phyloP scores from a whole-genome alignment of 2,113 vertebrate species.

The Monarcha castaneiventris region DNA sequence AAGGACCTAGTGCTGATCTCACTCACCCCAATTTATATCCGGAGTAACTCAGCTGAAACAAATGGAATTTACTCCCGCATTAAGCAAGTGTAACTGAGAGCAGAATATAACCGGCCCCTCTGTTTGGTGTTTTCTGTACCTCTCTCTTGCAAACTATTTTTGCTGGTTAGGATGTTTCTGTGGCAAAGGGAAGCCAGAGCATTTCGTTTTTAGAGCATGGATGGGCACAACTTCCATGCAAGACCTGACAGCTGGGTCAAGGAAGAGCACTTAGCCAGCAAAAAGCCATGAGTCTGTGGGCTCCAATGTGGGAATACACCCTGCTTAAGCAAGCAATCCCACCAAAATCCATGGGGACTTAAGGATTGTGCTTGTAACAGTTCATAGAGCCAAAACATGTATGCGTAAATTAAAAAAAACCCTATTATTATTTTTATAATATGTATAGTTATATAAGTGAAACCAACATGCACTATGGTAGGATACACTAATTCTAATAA shows the following conservation, averaged over 20 bases:
- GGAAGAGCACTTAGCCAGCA: neutral
- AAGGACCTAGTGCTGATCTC: constrained; percentile 28
- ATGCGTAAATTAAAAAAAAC: neutral
- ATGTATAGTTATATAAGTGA: neutral
- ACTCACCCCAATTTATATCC: constrained; percentile 2
- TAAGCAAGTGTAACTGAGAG: neutral
- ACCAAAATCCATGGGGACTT: neutral
- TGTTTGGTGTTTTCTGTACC: constrained; percentile 29
- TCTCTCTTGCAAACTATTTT: constrained; percentile 41
- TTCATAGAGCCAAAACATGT: neutral
- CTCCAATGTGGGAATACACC: rapidly evolving
- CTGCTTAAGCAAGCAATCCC: neutral
- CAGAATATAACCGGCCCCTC: constrained; percentile 10
- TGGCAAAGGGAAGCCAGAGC: neutral
- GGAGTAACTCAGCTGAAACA: constrained; percentile 7
- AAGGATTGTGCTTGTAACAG: neutral
- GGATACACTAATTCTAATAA: neutral
- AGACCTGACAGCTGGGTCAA: neutral
- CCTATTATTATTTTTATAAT: neutral
- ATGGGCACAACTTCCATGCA: neutral
- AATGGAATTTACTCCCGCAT: constrained; percentile 51
- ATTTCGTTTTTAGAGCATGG: neutral
- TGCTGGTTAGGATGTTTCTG: neutral
- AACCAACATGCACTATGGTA: neutral
- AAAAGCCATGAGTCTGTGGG: neutral